Evolutionary conservation across 2,113 vertebrate genomes (phyloP).

Genomic region (Numenius arquata): DNA sequence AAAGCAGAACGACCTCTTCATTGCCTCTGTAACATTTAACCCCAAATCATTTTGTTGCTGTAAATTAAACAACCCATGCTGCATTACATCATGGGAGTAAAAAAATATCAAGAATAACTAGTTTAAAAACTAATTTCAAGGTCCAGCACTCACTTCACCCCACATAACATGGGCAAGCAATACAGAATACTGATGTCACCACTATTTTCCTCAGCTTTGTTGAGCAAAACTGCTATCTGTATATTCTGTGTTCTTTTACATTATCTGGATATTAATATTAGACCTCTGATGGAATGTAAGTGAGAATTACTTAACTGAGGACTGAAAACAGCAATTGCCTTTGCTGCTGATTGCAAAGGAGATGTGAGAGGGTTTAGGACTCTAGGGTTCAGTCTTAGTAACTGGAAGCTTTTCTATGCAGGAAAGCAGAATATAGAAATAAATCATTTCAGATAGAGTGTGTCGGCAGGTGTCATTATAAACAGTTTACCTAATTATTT

Average conservation of each 20-base stretch:
- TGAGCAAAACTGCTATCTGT: neutral
- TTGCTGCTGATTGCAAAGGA: neutral
- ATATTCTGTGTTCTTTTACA: neutral
- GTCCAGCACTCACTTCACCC: neutral
- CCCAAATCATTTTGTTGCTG: neutral
- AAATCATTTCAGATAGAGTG: neutral
- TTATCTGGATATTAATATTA: neutral
- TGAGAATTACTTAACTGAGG: neutral
- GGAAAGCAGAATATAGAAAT: neutral
- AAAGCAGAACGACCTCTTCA: conserved; percentile 30
- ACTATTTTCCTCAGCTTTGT: neutral
- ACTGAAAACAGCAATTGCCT: neutral
- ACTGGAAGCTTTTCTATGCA: neutral
- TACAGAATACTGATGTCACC: neutral
- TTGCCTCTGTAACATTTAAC: conserved; percentile 13
- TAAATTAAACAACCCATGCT: neutral
- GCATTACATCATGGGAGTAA: neutral
- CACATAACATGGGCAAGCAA: neutral
- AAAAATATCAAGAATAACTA: neutral
- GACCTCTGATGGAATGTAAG: neutral
- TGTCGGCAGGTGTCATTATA: neutral
- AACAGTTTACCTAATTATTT: neutral
- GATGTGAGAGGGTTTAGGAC: neutral
- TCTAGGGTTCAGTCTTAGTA: neutral
- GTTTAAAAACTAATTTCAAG: neutral